Conservation (phyloP, 2,888 invertebrate species). For the Rhaphigaster nebulosa region DNA sequence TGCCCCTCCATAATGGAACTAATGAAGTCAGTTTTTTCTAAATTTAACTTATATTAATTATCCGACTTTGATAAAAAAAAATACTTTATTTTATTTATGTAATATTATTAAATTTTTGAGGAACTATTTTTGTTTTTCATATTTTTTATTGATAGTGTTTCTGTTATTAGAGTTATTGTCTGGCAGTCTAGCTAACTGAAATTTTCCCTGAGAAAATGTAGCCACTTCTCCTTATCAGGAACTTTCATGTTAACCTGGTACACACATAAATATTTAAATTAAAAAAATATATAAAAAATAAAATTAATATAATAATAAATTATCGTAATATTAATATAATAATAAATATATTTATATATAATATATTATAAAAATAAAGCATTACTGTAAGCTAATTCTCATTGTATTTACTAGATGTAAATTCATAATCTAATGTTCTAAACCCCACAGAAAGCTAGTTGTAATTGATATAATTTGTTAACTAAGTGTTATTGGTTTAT, state of each 20-base stretch:
- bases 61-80: not conserved
- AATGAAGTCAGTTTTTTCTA: not conserved
- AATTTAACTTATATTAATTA: not conserved
- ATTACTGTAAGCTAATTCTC: not conserved
- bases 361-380: not conserved
- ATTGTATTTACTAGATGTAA: not conserved
- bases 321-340: no score
- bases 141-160: not conserved
- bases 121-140: not conserved
- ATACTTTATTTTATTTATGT: not conserved
- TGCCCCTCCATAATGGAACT: not conserved
- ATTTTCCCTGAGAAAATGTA: not conserved
- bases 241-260: not conserved
- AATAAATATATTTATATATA: no score
- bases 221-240: not conserved
- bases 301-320: no score
- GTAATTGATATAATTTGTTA: not conserved
- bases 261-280: not conserved
- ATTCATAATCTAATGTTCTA: not conserved
- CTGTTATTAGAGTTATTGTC: not conserved
- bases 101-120: not conserved
- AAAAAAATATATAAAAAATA: no score
- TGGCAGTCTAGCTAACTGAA: not conserved
- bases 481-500: not conserved
- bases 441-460: not conserved